Evolutionary conservation across 2,113 vertebrate genomes (phyloP), one percentile per base, ranked within the genome.

Genomic region (Ameiurus melas): DNA sequence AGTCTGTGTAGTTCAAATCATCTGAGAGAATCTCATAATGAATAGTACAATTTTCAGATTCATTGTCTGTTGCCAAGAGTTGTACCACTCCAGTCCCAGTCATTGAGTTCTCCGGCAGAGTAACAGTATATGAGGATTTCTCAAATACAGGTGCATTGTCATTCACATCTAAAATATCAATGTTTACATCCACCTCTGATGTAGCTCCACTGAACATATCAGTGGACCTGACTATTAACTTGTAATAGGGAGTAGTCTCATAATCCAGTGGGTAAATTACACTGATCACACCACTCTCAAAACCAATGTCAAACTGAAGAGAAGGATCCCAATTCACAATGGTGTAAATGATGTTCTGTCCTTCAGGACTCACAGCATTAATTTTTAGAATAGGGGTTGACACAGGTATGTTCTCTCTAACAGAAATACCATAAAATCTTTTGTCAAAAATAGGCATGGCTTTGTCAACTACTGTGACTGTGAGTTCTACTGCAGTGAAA

Each of bases 361-460:
- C 97, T 92, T 97, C 97, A 4, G 97, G 96, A 86, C 97, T 98
- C 51, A 96, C 97, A 90, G 98, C 98, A 43, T 98, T 99, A 91
- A 99, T 96, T 75, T 95, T 95, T 87, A 99, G 92, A 87, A 99
- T 93, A 0, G 97, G 94, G 0, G 96, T 97, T 90, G 96, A 95
- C 87, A 96, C 91, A 70, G 93, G 90, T 22, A 97, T 90, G 30
- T 99, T 97, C 94, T 99, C 98, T 81, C 93, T 95, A 88, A 99
- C 91, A 0, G 97, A 97, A 89, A 97, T 93, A 4, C 96, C 95
- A 36, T 99, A 99, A 94, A 99, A 99, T 5, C 97, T 95, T 86
- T 97, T 98, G 92, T 99, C 97, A 91, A 99, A 99, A 86, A 99
- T 96, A 5, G 98, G 98, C 98, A 99, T 99, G 1, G 97, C 98